Conservation (phyloP, 2,888 invertebrate species). For the Caenorhabditis wallacei region DNA sequence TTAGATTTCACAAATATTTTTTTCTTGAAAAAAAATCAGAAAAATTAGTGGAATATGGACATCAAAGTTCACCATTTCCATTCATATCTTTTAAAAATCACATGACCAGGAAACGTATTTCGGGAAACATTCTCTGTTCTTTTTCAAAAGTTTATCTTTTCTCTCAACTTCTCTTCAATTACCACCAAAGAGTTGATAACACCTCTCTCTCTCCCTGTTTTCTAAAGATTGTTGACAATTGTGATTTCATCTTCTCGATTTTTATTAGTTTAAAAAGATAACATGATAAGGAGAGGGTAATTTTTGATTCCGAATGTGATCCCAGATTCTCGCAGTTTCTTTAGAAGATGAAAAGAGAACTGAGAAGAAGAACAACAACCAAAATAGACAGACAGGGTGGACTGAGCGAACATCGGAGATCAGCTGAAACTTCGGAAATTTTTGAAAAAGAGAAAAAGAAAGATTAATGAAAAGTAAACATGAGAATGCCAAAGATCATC, state of each 20-base stretch:
- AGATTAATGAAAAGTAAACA: slow-evolving; percentile 27
- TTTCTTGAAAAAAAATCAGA: too few species aligned
- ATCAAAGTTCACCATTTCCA: slow-evolving; percentile 9
- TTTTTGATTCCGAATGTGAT: slow-evolving; percentile 44
- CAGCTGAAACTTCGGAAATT: slow-evolving; percentile 37
- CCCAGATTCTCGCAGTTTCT: not conserved
- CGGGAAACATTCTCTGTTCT: slow-evolving; percentile 4
- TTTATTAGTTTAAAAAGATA: slow-evolving; percentile 41
- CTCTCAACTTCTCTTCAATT: slow-evolving; percentile 5
- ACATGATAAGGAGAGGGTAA: slow-evolving; percentile 36
- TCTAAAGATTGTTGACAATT: slow-evolving; percentile 53
- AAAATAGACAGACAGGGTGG: slow-evolving; percentile 29
- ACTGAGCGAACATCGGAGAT: slow-evolving; percentile 59
- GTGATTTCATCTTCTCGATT: slow-evolving; percentile 26
- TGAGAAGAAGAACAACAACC: slow-evolving; percentile 16
- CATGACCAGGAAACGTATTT: slow-evolving; percentile 19
- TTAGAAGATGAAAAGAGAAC: slow-evolving; percentile 7
- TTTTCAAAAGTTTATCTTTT: slow-evolving; percentile 7
- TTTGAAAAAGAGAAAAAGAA: too few species aligned
- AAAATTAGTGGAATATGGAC: too few species aligned
- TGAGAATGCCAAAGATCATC: slow-evolving; percentile 32
- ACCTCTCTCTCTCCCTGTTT: slow-evolving; percentile 24
- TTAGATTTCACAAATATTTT: too few species aligned
- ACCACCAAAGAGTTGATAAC: not conserved
- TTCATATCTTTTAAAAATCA: slow-evolving; percentile 3